phyloP scores from a whole-genome alignment of 1,140 invertebrate genomes.

The Trichogramma pretiosum region DNA sequence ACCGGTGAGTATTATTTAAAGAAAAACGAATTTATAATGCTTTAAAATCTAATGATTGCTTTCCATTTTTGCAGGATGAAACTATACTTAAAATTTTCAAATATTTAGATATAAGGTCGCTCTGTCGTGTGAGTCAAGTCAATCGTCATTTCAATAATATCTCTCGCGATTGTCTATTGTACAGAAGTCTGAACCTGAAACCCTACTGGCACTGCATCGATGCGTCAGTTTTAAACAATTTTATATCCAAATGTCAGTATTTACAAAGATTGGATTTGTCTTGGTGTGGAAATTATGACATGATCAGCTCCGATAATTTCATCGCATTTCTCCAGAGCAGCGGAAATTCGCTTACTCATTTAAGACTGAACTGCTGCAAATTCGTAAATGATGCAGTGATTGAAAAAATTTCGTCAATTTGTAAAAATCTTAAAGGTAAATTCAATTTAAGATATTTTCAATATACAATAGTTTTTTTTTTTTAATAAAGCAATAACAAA shows the following conservation, averaged over 20 bases:
- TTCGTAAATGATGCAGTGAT: slow-evolving; percentile 61
- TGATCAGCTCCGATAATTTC: slow-evolving; percentile 51
- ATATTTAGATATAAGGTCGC: slow-evolving; percentile 68
- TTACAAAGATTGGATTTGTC: slow-evolving; percentile 73
- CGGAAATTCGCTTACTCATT: slow-evolving; percentile 57
- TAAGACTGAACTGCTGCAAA: slow-evolving; percentile 66
- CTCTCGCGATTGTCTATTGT: slow-evolving; percentile 66
- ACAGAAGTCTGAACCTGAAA: slow-evolving; percentile 69
- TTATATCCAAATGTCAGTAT: slow-evolving; percentile 54
- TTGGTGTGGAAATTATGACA: slow-evolving; percentile 74
- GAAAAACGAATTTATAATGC: background rate
- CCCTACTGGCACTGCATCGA: slow-evolving; percentile 60
- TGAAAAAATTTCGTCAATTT: slow-evolving; percentile 52
- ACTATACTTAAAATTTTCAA: slow-evolving; percentile 63
- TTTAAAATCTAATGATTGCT: slow-evolving; percentile 6
- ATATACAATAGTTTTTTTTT: background rate
- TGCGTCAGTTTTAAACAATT: slow-evolving; percentile 45
- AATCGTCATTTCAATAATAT: slow-evolving; percentile 66
- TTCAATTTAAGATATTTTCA: slow-evolving; percentile 9
- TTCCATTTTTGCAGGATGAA: slow-evolving; percentile 53
- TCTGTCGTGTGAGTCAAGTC: slow-evolving; percentile 66
- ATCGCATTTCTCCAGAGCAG: slow-evolving; percentile 56
- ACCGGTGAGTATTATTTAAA: slow-evolving; percentile 32
- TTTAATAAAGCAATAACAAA: slow-evolving; percentile 10
- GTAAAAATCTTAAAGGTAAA: slow-evolving; percentile 61